A percentile compares a stretch with the other conserved stretches of the same genome.
These are phyloP conservation scores for Dascyllus trimaculatus DNA, from an alignment of 2,113 vertebrate genomes.

Conservation along the genomic window DNA sequence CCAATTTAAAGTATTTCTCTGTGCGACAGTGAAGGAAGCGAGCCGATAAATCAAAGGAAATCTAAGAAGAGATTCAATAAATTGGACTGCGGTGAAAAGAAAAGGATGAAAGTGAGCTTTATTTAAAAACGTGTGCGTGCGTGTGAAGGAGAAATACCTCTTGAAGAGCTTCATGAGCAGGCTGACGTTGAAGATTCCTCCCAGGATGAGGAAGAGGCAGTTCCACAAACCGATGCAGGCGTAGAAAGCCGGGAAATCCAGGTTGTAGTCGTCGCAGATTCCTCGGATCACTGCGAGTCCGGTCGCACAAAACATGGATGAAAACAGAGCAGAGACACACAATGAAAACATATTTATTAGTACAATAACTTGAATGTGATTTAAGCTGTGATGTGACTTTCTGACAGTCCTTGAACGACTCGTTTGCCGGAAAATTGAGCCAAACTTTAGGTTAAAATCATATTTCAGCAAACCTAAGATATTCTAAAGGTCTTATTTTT, in stretches of 20 bases:
- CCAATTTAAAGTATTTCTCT: background rate
- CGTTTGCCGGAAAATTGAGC: too few species aligned
- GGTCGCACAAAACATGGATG: background rate
- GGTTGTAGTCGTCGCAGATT: slow-evolving; percentile 94
- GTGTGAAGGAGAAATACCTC: slow-evolving; percentile 84
- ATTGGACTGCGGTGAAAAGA: background rate
- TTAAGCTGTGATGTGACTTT: too few species aligned
- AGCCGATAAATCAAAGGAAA: background rate
- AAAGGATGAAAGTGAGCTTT: slow-evolving; percentile 15
- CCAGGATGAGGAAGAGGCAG: slow-evolving; percentile 95
- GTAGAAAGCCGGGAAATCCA: slow-evolving; percentile 96
- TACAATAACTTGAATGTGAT: too few species aligned
- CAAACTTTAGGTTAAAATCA: too few species aligned
- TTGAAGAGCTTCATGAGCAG: slow-evolving; percentile 98
- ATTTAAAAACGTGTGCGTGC: background rate
- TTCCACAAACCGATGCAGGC: slow-evolving; percentile 99
- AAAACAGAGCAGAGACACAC: background rate
- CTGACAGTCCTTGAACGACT: too few species aligned
- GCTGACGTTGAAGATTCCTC: slow-evolving; percentile 95
- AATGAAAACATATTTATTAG: background rate
- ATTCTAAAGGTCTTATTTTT: too few species aligned
- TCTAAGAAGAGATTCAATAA: background rate
- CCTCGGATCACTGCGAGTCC: slow-evolving; percentile 90
- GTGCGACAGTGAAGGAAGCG: background rate
- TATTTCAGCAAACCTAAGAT: too few species aligned